phyloP scores from a whole-genome alignment of 2,113 vertebrate species.

The Paradoxurus hermaphroditus region DNA sequence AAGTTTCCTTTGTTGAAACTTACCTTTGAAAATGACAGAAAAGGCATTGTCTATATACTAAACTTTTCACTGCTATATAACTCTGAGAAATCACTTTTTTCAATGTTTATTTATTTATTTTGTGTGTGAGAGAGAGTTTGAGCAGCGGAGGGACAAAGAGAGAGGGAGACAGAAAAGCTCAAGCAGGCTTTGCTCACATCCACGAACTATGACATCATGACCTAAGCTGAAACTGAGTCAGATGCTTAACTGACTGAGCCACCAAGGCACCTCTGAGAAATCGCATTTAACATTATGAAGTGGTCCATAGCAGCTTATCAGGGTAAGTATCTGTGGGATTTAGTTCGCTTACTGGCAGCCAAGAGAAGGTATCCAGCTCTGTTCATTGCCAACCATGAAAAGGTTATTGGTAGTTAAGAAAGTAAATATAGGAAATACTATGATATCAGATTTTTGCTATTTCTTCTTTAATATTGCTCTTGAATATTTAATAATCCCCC shows the following conservation, averaged over 20 bases:
- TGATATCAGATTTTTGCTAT: neutral
- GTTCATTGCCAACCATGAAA: neutral
- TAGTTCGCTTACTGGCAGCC: neutral
- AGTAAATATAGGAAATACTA: neutral
- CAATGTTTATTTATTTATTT: too few relatives aligned
- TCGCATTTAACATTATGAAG: neutral
- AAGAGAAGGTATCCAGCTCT: neutral
- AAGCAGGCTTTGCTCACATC: too few relatives aligned
- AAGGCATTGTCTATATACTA: neutral
- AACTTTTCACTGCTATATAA: neutral
- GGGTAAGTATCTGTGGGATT: neutral
- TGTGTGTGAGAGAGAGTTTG: too few relatives aligned
- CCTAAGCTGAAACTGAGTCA: too few relatives aligned
- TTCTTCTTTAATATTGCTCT: neutral
- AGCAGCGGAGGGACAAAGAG: too few relatives aligned
- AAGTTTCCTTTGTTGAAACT: neutral
- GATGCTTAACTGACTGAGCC: too few relatives aligned
- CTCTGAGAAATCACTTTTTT: neutral
- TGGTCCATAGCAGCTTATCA: neutral
- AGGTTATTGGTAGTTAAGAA: neutral
- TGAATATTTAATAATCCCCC: too few relatives aligned
- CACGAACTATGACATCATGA: too few relatives aligned
- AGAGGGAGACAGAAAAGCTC: too few relatives aligned
- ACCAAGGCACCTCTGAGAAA: neutral
- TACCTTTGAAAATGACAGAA: neutral